phyloP scores from a whole-genome alignment of 2,113 vertebrate species.

The Spheniscus mendiculus region DNA sequence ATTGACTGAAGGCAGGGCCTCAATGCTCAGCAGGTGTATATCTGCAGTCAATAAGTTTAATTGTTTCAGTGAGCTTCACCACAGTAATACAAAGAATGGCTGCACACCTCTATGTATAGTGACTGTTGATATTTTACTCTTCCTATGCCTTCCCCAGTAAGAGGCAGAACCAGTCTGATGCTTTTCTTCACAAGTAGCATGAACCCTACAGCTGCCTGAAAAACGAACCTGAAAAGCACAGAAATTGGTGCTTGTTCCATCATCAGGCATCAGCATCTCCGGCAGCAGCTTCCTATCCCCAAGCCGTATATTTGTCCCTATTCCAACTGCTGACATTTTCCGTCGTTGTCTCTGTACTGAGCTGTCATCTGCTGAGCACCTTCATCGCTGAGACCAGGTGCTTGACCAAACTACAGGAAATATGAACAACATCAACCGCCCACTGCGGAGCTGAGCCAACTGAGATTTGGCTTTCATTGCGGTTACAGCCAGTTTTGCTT shows the following conservation, averaged over 20 bases:
- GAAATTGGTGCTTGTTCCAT: neutral
- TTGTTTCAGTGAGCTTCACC: neutral
- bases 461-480: neutral
- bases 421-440: neutral
- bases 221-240: neutral
- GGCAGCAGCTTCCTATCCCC: neutral
- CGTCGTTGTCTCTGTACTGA: neutral
- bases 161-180: neutral
- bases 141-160: neutral
- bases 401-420: neutral
- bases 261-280: neutral
- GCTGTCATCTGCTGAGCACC: neutral
- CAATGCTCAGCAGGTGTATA: neutral
- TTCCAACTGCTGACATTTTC: neutral
- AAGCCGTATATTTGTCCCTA: neutral
- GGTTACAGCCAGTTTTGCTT: neutral
- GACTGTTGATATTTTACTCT: neutral
- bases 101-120: neutral
- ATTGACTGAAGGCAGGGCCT: neutral
- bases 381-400: accelerated
- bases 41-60: neutral
- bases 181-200: neutral
- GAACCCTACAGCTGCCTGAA: neutral
- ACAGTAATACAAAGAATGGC: too few species aligned
- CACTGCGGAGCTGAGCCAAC: neutral